Evolutionary conservation across 2,113 vertebrate species (phyloP).

Genomic region (Eudyptes chrysolophus): DNA sequence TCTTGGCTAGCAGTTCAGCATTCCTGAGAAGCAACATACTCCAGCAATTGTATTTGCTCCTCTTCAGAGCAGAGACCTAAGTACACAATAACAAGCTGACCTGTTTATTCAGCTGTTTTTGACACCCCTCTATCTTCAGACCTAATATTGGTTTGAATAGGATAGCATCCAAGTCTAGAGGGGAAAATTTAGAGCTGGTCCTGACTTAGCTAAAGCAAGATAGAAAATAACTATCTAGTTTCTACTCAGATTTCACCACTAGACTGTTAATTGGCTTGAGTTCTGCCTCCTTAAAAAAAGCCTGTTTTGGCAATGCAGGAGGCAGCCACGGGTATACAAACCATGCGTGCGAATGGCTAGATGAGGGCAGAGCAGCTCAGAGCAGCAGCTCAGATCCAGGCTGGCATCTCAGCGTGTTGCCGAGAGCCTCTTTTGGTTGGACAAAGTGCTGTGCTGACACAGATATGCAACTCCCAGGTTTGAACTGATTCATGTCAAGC

Average conservation of each 20-base stretch:
- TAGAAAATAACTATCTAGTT: background rate
- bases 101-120: conserved; percentile 61
- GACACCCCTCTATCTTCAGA: conserved; percentile 51
- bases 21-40: conserved; percentile 29
- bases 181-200: conserved; percentile 8
- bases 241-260: conserved; percentile 16
- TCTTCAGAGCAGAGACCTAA: background rate
- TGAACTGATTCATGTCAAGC: background rate
- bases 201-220: conserved; percentile 24
- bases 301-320: background rate
- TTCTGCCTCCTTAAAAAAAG: background rate
- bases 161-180: conserved; percentile 37
- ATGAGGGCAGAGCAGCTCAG: background rate
- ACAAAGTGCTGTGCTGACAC: conserved; percentile 11
- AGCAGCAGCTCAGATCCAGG: background rate
- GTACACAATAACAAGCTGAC: conserved; percentile 21
- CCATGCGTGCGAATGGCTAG: rapidly evolving
- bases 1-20: conserved; percentile 7
- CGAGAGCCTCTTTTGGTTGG: background rate
- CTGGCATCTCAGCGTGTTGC: background rate
- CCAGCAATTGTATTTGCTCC: conserved; percentile 27
- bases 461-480: background rate
- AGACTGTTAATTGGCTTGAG: background rate
- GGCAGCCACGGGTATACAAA: background rate
- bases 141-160: conserved; percentile 48